Evolutionary conservation across 2,888 invertebrate species (phyloP).

Genomic region (Ennomos fuscantarius): DNA sequence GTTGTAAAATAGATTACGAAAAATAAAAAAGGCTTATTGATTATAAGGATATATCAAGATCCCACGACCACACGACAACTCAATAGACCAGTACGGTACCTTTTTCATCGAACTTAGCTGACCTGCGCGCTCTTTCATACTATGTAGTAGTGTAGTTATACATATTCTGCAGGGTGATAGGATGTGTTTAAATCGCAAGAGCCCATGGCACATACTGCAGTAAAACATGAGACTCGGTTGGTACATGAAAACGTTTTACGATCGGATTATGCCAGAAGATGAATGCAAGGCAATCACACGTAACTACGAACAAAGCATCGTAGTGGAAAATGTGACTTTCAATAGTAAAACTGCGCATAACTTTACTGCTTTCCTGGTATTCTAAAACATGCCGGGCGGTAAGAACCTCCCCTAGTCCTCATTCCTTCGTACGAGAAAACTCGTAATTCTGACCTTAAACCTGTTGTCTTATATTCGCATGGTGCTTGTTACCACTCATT

Average conservation of each 20-base stretch:
- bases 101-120: no score
- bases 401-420: slow-evolving; percentile 57
- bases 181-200: slow-evolving; percentile 14
- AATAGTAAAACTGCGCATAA: slow-evolving; percentile 78
- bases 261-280: slow-evolving; percentile 77
- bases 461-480: slow-evolving; percentile 54
- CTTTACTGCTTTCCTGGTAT: slow-evolving; percentile 74
- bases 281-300: slow-evolving; percentile 77
- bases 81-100: no score
- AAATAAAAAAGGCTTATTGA: no score
- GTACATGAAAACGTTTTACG: slow-evolving; percentile 73
- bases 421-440: slow-evolving; percentile 53
- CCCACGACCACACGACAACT: no score
- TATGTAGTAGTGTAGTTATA: no score
- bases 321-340: slow-evolving; percentile 79
- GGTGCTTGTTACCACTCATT: slow-evolving; percentile 58
- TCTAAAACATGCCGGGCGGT: slow-evolving; percentile 59
- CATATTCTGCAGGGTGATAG: no score
- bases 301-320: slow-evolving; percentile 76
- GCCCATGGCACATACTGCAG: slow-evolving; percentile 44
- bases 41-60: no score
- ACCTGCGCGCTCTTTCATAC: no score
- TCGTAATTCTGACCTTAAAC: slow-evolving; percentile 54
- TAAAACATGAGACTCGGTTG: slow-evolving; percentile 47
- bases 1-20: no score